Conservation (phyloP, 2,888 invertebrate species). For the Cataglyphis albicans region DNA sequence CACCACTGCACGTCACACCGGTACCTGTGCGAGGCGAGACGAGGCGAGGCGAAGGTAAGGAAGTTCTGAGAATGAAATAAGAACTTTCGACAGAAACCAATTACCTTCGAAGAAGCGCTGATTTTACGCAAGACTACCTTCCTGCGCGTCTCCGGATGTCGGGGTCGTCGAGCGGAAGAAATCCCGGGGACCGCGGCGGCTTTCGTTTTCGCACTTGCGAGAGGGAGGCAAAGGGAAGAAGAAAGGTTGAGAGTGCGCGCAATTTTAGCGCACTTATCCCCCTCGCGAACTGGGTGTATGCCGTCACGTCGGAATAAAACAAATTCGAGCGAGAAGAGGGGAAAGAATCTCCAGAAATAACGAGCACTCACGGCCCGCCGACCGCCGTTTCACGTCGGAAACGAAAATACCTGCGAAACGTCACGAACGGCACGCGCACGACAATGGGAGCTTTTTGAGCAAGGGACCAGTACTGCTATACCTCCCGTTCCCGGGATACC, state of each 20-base stretch:
- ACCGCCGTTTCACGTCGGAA: conserved; percentile 62
- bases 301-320: conserved; percentile 68
- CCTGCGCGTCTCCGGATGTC: conserved; percentile 38
- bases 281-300: neutral
- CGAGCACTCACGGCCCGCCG: conserved; percentile 50
- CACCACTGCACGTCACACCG: conserved; percentile 25
- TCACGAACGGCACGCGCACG: conserved; percentile 39
- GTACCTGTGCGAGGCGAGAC: conserved; percentile 16
- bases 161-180: conserved; percentile 26
- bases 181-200: conserved; percentile 5
- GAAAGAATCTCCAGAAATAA: conserved; percentile 73
- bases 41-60: neutral
- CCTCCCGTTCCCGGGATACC: neutral
- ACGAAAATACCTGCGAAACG: conserved; percentile 60
- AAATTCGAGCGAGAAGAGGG: conserved; percentile 54
- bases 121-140: conserved; percentile 51
- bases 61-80: neutral
- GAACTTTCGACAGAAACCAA: conserved; percentile 52
- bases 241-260: conserved; percentile 20
- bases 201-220: neutral
- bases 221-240: neutral
- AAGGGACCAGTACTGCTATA: neutral
- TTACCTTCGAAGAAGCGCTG: conserved; percentile 42
- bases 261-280: conserved; percentile 32
- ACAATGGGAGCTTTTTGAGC: conserved; percentile 26